Evolutionary conservation across 1,140 invertebrate genomes (phyloP), one percentile per base, ranked within the genome.

Genomic region (Leptopilina clavipes): DNA sequence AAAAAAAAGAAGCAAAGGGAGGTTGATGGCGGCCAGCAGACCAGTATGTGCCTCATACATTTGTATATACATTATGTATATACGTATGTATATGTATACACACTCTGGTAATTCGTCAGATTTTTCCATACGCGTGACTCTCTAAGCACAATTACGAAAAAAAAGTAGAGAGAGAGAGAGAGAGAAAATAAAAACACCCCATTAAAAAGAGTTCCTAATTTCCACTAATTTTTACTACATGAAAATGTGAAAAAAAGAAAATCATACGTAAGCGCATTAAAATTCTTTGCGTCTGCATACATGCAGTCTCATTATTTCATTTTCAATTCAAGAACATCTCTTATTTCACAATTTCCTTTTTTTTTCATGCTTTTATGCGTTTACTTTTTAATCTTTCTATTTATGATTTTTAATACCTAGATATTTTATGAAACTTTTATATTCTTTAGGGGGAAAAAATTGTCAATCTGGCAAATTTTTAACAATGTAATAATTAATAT

Each of bases 1-100:
- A n/a, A 72, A 59, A 17, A 76, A 45, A 2, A 70, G 52, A 54
- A 6, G 70, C 48, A 22, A 12, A 59, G 12, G n/a, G 59, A 22
- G 22, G 56, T 14, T 65, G 56, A 65, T 65, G 56, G 17, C 56
- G 22, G 9, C 19, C 25, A 12, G 25, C 25, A 31, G n/a, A 31
- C 19, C 56, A 65, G 56, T 25, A 11, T 25, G 56, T 31, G 25
- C 25, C 22, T 65, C 25, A 10, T 65, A 65, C 56, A 65, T 65
- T 65, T 65, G 5, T 65, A n/a, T n/a, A n/a, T n/a, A n/a, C n/a
- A n/a, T n/a, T n/a, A n/a, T n/a, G n/a, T n/a, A n/a, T 10, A 65
- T 65, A 14, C 3, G 56, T 31, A 40, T 9, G 7, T 40, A 40
- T 9, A 40, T 40, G 7, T 40, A 40, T 40, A 40, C 9, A 65